Evolutionary conservation across 2,888 invertebrate species (phyloP).

Genomic region (Geotrupes spiniger): DNA sequence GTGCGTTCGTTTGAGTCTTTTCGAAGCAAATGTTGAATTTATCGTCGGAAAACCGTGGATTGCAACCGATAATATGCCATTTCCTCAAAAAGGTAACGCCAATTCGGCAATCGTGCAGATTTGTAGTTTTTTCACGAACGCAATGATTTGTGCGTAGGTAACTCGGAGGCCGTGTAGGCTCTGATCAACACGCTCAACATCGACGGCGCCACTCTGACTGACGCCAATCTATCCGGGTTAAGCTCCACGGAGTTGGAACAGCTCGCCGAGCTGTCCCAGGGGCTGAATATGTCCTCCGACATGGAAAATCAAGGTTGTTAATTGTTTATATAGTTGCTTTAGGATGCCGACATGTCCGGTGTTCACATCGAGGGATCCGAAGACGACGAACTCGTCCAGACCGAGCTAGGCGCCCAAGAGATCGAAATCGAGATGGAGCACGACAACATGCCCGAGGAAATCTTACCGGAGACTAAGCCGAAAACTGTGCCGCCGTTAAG

Average conservation of each 20-base stretch:
- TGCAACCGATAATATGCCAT: constrained; percentile 33
- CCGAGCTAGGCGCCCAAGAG: constrained; percentile 42
- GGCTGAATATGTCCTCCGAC: constrained; percentile 38
- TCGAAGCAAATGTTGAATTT: constrained; percentile 39
- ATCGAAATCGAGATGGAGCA: constrained; percentile 44
- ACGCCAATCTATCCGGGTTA: constrained; percentile 36
- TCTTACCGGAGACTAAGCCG: constrained; percentile 36
- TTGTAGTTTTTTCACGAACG: neutral
- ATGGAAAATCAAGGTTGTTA: constrained; percentile 45
- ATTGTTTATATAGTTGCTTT: too few relatives aligned
- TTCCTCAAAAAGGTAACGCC: constrained; percentile 36
- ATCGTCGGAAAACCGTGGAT: constrained; percentile 27
- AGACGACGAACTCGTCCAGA: constrained; percentile 40
- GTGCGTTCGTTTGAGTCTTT: constrained; percentile 35
- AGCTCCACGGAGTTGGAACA: constrained; percentile 40
- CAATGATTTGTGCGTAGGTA: constrained; percentile 29
- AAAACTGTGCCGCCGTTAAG: constrained; percentile 43
- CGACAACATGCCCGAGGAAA: constrained; percentile 37
- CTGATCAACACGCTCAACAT: constrained; percentile 38
- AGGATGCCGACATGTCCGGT: constrained; percentile 12
- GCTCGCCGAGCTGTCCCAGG: constrained; percentile 42
- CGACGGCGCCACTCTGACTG: too few relatives aligned
- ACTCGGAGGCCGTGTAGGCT: constrained; percentile 35
- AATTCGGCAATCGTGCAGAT: too few relatives aligned
- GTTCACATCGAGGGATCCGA: constrained; percentile 21